Percentiles rank a stretch among this genome's conserved stretches.
phyloP scores from a whole-genome alignment of 2,113 vertebrate species.

The Trogon melanurus region DNA sequence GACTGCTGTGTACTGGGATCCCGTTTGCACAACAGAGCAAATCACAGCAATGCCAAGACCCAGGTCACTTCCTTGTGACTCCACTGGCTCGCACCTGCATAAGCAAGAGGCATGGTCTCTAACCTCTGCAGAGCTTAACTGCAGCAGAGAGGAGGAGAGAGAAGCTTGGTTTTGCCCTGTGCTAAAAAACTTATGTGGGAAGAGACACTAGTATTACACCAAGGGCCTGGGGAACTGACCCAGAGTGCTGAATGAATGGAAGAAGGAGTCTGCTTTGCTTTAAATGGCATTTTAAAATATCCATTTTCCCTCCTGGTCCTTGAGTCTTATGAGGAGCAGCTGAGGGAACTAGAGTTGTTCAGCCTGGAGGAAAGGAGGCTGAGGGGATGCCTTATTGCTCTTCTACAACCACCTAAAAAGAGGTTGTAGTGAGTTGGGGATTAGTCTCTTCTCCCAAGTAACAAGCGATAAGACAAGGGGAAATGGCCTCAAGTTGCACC shows the following conservation, averaged over 20 bases:
- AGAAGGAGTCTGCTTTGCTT: neutral
- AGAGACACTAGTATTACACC: neutral
- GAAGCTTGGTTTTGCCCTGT: neutral
- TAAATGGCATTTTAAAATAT: neutral
- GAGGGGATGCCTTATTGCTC: too few relatives aligned
- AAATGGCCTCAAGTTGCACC: too few relatives aligned
- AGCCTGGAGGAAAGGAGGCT: too few relatives aligned
- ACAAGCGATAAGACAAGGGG: too few relatives aligned
- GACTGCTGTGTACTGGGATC: neutral
- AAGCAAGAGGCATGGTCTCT: neutral
- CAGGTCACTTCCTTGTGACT: neutral
- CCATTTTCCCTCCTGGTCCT: neutral
- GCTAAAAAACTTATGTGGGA: neutral
- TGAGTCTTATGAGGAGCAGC: too few relatives aligned
- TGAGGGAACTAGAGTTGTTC: too few relatives aligned
- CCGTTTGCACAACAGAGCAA: neutral
- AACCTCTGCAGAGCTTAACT: neutral
- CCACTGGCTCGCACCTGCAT: neutral
- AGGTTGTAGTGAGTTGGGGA: too few relatives aligned
- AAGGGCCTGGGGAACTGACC: neutral
- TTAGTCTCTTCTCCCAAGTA: too few relatives aligned
- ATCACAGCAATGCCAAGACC: neutral
- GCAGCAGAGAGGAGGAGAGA: neutral
- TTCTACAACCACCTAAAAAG: too few relatives aligned
- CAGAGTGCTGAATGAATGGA: neutral